Conservation (phyloP, 2,888 invertebrate genomes). For the Sinelater perroti region DNA sequence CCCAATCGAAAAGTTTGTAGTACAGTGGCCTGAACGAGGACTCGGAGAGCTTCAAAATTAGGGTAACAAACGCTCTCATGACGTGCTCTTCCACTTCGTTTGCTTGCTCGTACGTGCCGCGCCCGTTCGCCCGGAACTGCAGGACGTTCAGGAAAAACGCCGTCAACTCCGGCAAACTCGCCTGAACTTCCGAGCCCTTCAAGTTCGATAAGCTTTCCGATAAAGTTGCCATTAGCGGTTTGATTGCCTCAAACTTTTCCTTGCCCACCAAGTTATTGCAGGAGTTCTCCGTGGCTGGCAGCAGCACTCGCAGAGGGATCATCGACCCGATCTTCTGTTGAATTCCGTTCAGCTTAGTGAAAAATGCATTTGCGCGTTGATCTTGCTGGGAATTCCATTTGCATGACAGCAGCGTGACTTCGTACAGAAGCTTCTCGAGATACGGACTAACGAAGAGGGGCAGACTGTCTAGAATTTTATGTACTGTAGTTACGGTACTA, state of each 20-base stretch:
- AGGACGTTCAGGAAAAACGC: conserved; percentile 78
- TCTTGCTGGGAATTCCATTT: conserved; percentile 61
- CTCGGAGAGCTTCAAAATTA: conserved; percentile 90
- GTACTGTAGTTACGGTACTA: conserved; percentile 80
- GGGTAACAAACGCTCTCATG: conserved; percentile 78
- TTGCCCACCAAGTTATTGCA: conserved; percentile 70
- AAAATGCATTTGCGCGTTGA: conserved; percentile 64
- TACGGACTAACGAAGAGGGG: conserved; percentile 88
- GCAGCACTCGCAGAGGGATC: conserved; percentile 77
- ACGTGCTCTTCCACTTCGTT: conserved; percentile 76
- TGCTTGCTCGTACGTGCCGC: conserved; percentile 60
- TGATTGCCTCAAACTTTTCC: conserved; percentile 69
- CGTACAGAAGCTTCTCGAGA: conserved; percentile 74
- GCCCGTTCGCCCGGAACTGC: conserved; percentile 70
- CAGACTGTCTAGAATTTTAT: conserved; percentile 83
- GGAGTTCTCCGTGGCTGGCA: conserved; percentile 76
- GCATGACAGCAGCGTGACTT: conserved; percentile 68
- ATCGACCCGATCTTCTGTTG: conserved; percentile 73
- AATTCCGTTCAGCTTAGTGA: conserved; percentile 68
- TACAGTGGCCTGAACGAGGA: conserved; percentile 88
- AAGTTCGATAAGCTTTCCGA: conserved; percentile 75
- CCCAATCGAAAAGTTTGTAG: conserved; percentile 89
- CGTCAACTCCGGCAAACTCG: conserved; percentile 74
- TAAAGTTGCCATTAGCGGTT: conserved; percentile 78
- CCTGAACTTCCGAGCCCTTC: conserved; percentile 68